Evolutionary conservation across 2,888 invertebrate genomes (phyloP), one percentile per base, ranked within the genome.

Genomic region (Lepidocyrtoides sp.): DNA sequence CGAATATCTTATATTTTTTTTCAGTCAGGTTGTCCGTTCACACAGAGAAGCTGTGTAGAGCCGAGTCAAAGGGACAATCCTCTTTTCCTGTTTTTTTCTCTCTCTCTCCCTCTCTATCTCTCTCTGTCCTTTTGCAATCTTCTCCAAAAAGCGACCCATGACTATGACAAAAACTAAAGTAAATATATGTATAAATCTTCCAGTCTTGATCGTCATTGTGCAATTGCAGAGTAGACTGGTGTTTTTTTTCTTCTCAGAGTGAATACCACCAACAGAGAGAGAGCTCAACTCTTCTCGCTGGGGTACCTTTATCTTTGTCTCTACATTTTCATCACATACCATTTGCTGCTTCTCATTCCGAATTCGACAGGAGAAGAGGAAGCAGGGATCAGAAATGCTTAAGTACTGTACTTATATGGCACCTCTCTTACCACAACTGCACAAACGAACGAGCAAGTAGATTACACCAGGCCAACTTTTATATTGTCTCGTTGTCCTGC

Each of bases 201-300:
- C n/a, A 4, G 14, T 51, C 51, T 51, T n/a, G 51, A 51, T 51
- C 51, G 51, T 51, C 51, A 36, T 36, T 36, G n/a, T 51, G 51
- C 51, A 51, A 14, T 51, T 51, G 51, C 51, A 51, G 44, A 44
- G 44, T 14, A 44, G 44, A 44, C 3, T 51, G 1, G 14, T 51
- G 51, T 51, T 4, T n/a, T 14, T 12, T 51, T 51, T 57, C 17
- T 63, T 57, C 20, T 57, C 23, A 10, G n/a, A 36, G 29, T 23
- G 36, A 66, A n/a, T 66, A 12, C 66, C 66, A 32, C 66, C 66
- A 66, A n/a, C 66, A 32, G 66, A 66, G 72, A 44, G 41, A 66
- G 72, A 44, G 41, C 72, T 72, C 41, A 72, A 72, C 72, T 44
- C 14, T 72, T 44, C 72, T 41, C 72, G 44, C 72, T 41, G 41